Percentiles rank a stretch among this genome's conserved stretches.
Conservation (phyloP, 2,888 invertebrate genomes). For the Malachius bipustulatus region DNA sequence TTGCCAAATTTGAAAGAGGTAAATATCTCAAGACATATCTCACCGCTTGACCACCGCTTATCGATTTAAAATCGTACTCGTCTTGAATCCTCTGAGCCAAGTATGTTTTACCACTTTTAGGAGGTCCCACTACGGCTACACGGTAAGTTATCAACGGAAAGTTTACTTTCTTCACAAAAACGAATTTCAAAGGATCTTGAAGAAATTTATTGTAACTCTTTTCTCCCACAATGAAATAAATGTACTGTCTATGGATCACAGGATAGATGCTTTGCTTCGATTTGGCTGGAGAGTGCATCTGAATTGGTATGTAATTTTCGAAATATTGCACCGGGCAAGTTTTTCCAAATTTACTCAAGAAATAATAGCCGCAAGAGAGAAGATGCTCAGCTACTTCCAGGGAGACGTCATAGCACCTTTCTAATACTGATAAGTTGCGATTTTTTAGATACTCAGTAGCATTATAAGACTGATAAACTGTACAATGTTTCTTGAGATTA, state of each 20-base stretch:
- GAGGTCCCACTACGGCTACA: constrained; percentile 48
- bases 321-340: constrained; percentile 52
- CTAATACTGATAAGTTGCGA: constrained; percentile 42
- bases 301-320: constrained; percentile 39
- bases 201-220: constrained; percentile 41
- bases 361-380: constrained; percentile 45
- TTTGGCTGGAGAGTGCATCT: constrained; percentile 40
- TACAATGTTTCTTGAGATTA: constrained; percentile 29
- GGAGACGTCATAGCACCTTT: constrained; percentile 43
- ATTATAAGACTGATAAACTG: constrained; percentile 26
- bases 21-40: constrained; percentile 40
- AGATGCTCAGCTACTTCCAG: constrained; percentile 45
- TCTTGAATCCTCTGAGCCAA: constrained; percentile 43
- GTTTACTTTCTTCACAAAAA: constrained; percentile 35
- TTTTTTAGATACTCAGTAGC: constrained; percentile 33
- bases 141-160: constrained; percentile 42
- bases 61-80: constrained; percentile 42
- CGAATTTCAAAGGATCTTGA: constrained; percentile 45
- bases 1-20: constrained; percentile 41
- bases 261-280: constrained; percentile 39
- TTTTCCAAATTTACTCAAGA: constrained; percentile 50
- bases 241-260: constrained; percentile 44
- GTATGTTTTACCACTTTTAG: constrained; percentile 49
- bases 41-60: constrained; percentile 44
- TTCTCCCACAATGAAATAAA: constrained; percentile 47